Base-by-base conservation (phyloP, 2,797 vertebrate genomes). In the Zalophus californianus region DNA sequence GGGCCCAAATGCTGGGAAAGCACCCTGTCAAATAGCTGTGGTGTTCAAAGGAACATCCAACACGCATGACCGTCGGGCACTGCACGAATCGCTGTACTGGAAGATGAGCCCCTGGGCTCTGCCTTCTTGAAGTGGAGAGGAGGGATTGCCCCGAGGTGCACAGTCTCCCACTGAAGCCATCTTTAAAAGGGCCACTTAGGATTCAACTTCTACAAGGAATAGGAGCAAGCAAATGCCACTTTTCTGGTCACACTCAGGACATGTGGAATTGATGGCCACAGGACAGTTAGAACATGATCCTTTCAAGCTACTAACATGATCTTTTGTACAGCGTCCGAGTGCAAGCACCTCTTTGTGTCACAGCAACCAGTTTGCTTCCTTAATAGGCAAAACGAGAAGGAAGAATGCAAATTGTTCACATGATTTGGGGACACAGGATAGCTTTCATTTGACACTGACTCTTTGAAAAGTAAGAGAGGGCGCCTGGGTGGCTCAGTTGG, bases 31-130 rank as follows among this genome's bases (percentile, higher is more conserved):
- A 96, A 97, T 38, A 10, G 93, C 64, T 7, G 15, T 0, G 62
- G 15, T 6, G 50, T 11, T 96, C 72, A 96, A 98, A 96, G 90
- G 86, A 96, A 79, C 18, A 52, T 35, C 79, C 29, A 88, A 79
- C 56, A 41, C 86, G 86, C 35, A 95, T 2, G 2, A 95, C 78
- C 98, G 58, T 66, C 11, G 72, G 90, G 73, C 41, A 11, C 1
- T 90, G 96, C 72, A 96, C 83, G 86, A 96, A 54, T 20, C 68
- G 88, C 48, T 94, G 90, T 56, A 38, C 20, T 2, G 7, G 66
- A 58, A 90, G 54, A 94, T 66, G 84, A 1, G 0, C 3, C 52
- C 73, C 35, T 60, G 14, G 41, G 44, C 18, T 64, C 50, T 12
- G 27, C 32, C 62, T 82, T 87, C 23, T 38, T 27, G 13, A 95